Percentiles rank a stretch among this genome's conserved stretches.
phyloP scores from a whole-genome alignment of 2,113 vertebrate genomes.

The Sceloporus tristichus region DNA sequence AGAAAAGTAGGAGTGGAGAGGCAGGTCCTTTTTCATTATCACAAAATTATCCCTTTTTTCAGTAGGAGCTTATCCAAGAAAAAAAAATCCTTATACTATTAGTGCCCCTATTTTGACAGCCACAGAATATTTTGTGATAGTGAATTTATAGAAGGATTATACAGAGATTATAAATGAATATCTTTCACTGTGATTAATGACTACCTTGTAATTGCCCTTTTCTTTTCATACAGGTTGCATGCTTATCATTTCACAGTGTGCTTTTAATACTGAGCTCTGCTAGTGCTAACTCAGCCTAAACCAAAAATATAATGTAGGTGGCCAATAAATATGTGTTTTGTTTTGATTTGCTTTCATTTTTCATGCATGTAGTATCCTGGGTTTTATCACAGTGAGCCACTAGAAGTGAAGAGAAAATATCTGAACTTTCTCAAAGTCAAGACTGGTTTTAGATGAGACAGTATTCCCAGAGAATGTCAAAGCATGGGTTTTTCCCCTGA shows the following conservation, averaged over 20 bases:
- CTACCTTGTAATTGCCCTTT: not conserved
- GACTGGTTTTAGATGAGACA: not conserved
- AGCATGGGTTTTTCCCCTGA: not conserved
- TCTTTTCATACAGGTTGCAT: not conserved
- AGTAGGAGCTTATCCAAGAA: not conserved
- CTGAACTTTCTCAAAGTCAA: not conserved
- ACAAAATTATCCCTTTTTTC: not conserved
- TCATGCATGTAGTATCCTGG: not conserved
- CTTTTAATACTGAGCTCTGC: not conserved
- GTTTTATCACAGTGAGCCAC: too few species aligned
- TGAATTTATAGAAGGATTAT: constrained; percentile 18
- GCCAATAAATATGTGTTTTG: not conserved
- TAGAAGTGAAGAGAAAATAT: not conserved
- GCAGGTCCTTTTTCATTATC: constrained; percentile 6
- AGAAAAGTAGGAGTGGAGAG: not conserved
- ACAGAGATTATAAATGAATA: not conserved
- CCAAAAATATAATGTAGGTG: not conserved
- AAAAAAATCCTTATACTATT: not conserved
- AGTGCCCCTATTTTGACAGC: constrained; percentile 6
- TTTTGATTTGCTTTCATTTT: not conserved
- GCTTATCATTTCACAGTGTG: not conserved
- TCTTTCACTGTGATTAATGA: constrained; percentile 2
- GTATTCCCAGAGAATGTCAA: not conserved
- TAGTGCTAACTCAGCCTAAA: not conserved
- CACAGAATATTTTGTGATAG: not conserved